Percentiles rank a stretch among this genome's conserved stretches.
Conservation (phyloP, 2,113 vertebrate species). For the Gadus chalcogrammus region DNA sequence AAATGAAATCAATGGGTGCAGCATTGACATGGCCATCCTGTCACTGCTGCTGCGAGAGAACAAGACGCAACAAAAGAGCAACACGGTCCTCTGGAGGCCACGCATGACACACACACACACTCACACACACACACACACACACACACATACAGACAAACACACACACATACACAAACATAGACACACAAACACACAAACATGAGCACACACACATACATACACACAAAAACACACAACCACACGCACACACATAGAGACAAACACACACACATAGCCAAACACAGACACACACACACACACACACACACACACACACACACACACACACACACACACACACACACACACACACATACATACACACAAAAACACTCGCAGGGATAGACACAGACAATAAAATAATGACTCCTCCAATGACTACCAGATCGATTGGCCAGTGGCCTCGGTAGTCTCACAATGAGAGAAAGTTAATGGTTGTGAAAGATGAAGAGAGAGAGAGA, state of each 20-base stretch:
- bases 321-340: slow-evolving; percentile 10
- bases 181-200: no score
- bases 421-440: slow-evolving; percentile 38
- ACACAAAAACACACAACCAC: no score
- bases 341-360: slow-evolving; percentile 5
- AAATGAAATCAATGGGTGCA: slow-evolving; percentile 64
- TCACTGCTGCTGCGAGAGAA: slow-evolving; percentile 61
- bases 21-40: slow-evolving; percentile 55
- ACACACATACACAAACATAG: not conserved
- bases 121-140: not conserved
- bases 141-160: slow-evolving; percentile 9
- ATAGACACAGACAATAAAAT: slow-evolving; percentile 24
- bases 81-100: slow-evolving; percentile 41
- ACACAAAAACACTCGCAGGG: slow-evolving; percentile 7
- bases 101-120: slow-evolving; percentile 28
- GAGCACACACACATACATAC: no score
- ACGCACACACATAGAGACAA: not conserved
- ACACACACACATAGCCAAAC: no score
- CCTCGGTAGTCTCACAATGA: slow-evolving; percentile 28
- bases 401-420: slow-evolving; percentile 48
- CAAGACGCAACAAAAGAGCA: slow-evolving; percentile 60
- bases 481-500: no score
- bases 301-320: slow-evolving; percentile 8
- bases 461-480: slow-evolving; percentile 10
- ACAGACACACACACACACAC: not conserved